Evolutionary conservation across 2,888 invertebrate species (phyloP).

Genomic region (Microctonus hyperodae): DNA sequence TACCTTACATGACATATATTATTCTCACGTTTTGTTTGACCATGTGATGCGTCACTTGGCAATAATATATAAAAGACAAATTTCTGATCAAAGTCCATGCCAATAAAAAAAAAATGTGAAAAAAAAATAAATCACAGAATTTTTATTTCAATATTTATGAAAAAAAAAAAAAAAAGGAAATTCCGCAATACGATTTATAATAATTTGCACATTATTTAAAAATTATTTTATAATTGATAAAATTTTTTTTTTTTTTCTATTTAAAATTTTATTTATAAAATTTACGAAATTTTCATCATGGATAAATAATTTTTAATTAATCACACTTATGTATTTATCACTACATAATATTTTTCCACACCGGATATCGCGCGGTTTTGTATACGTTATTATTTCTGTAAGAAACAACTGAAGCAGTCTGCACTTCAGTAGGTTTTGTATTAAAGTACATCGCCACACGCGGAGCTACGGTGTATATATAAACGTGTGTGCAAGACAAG

Average conservation of each 20-base stretch:
- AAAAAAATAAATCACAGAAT: too few relatives aligned
- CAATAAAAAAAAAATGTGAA: background rate
- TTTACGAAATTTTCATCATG: background rate
- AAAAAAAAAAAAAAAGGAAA: too few relatives aligned
- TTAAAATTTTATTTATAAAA: background rate
- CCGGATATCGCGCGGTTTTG: background rate
- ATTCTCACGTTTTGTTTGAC: background rate
- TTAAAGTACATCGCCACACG: too few relatives aligned
- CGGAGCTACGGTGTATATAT: slow-evolving; percentile 9
- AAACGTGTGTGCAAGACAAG: slow-evolving; percentile 23
- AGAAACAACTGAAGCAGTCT: background rate
- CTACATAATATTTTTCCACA: too few relatives aligned
- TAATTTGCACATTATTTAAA: background rate
- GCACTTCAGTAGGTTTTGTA: too few relatives aligned
- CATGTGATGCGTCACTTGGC: background rate
- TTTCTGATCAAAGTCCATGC: background rate
- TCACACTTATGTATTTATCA: too few relatives aligned
- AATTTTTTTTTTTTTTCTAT: too few relatives aligned
- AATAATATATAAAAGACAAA: background rate
- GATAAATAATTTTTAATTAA: background rate
- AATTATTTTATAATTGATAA: background rate
- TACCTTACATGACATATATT: background rate
- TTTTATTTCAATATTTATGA: too few relatives aligned
- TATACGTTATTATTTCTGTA: background rate
- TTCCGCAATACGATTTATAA: background rate